Percentiles rank a stretch among this genome's conserved stretches.
These are phyloP conservation scores for Agapornis roseicollis DNA, from an alignment of 2,113 vertebrate species.

Conservation along the genomic window DNA sequence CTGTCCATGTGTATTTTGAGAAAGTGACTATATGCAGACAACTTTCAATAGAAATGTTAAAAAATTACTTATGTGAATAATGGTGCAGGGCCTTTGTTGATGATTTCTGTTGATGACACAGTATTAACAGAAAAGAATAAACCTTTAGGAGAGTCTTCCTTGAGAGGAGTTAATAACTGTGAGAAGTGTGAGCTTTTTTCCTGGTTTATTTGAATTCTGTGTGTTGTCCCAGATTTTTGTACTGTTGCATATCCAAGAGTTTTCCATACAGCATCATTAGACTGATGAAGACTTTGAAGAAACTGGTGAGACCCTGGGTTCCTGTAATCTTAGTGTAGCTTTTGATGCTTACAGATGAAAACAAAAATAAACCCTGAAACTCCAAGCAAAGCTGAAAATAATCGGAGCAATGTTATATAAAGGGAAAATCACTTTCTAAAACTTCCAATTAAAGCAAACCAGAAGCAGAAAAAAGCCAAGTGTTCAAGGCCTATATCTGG, in stretches of 20 bases:
- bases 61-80: background rate
- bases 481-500: background rate
- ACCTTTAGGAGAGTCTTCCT: background rate
- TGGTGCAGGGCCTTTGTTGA: background rate
- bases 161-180: background rate
- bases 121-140: background rate
- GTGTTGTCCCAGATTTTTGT: background rate
- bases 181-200: background rate
- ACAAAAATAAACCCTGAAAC: background rate
- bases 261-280: fast-evolving
- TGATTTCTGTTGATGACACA: background rate
- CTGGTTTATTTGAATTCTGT: background rate
- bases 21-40: background rate
- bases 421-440: background rate
- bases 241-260: background rate
- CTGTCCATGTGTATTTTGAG: background rate
- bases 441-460: background rate
- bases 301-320: background rate
- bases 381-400: background rate
- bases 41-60: background rate
- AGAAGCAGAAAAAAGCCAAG: background rate
- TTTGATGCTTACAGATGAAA: background rate
- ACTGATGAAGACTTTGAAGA: background rate
- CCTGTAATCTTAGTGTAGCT: background rate
- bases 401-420: background rate